These are phyloP conservation scores for Drosophila guanche DNA, from an alignment of 1,140 invertebrate species.

Conservation along the genomic window DNA sequence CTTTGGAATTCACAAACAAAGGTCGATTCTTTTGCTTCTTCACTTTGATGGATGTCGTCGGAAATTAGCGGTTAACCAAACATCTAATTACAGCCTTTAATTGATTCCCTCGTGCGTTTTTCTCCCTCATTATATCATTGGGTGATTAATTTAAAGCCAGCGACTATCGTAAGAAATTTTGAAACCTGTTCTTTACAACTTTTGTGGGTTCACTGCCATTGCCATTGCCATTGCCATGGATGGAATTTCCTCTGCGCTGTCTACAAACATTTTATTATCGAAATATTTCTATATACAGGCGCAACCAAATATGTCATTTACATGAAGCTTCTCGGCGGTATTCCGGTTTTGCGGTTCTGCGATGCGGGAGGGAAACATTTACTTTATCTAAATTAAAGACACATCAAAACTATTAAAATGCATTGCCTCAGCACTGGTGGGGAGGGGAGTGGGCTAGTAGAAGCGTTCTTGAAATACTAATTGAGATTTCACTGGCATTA, in stretches of 20 bases:
- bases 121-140: constrained; percentile 30
- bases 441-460: not conserved
- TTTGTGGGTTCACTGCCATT: constrained; percentile 31
- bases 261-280: constrained; percentile 37
- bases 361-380: not conserved
- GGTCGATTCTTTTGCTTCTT: constrained; percentile 7
- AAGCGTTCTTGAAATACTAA: constrained; percentile 16
- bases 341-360: constrained; percentile 41
- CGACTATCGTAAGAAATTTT: constrained; percentile 14
- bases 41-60: constrained; percentile 39
- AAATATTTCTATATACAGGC: constrained; percentile 10
- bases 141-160: constrained; percentile 59
- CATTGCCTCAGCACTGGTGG: constrained; percentile 42
- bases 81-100: constrained; percentile 59
- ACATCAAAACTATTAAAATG: constrained; percentile 33
- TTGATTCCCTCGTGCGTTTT: constrained; percentile 29
- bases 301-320: constrained; percentile 27
- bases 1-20: constrained; percentile 6
- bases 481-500: constrained; percentile 10
- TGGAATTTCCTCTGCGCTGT: constrained; percentile 19
- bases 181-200: constrained; percentile 64
- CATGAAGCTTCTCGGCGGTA: constrained; percentile 23
- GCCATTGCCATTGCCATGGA: constrained; percentile 28
- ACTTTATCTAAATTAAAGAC: constrained; percentile 9
- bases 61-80: constrained; percentile 39